phyloP scores from a whole-genome alignment of 2,888 invertebrate species.

The Cylloceria caligata region DNA sequence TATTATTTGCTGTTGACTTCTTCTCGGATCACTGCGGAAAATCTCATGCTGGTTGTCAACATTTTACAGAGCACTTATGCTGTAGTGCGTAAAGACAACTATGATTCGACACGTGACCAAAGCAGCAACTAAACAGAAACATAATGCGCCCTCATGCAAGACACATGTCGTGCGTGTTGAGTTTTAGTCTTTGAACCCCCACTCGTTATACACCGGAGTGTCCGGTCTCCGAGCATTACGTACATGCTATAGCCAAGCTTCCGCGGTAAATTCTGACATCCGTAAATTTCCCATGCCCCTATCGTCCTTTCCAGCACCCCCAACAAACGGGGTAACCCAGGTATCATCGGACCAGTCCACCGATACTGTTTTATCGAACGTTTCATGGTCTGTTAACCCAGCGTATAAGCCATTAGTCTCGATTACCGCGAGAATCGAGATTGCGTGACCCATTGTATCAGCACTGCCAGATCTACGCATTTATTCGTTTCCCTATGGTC shows the following conservation, averaged over 20 bases:
- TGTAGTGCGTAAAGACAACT: conserved; percentile 14
- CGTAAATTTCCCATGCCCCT: conserved; percentile 68
- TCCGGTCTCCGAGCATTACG: conserved; percentile 41
- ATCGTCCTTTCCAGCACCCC: conserved; percentile 57
- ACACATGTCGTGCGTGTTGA: conserved; percentile 53
- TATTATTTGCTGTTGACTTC: not conserved
- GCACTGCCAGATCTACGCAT: conserved; percentile 54
- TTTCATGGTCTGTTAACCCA: conserved; percentile 4
- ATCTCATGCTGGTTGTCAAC: conserved; percentile 64
- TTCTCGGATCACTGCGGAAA: conserved; percentile 36
- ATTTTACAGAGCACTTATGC: conserved; percentile 8
- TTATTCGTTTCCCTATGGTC: conserved; percentile 63
- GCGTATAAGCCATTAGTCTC: conserved; percentile 52
- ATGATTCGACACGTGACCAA: conserved; percentile 68
- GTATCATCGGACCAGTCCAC: not conserved
- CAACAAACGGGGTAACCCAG: conserved; percentile 29
- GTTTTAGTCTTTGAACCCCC: conserved; percentile 8
- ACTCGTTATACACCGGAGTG: conserved; percentile 40
- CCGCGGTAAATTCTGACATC: conserved; percentile 63
- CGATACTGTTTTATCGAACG: conserved; percentile 46
- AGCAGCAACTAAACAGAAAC: conserved; percentile 57
- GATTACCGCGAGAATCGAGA: conserved; percentile 57
- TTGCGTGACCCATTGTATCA: conserved; percentile 63
- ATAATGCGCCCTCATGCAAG: conserved; percentile 71
- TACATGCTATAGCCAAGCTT: conserved; percentile 5